Conservation (phyloP, 1,140 invertebrate species). For the Drosophila pseudoobscura region DNA sequence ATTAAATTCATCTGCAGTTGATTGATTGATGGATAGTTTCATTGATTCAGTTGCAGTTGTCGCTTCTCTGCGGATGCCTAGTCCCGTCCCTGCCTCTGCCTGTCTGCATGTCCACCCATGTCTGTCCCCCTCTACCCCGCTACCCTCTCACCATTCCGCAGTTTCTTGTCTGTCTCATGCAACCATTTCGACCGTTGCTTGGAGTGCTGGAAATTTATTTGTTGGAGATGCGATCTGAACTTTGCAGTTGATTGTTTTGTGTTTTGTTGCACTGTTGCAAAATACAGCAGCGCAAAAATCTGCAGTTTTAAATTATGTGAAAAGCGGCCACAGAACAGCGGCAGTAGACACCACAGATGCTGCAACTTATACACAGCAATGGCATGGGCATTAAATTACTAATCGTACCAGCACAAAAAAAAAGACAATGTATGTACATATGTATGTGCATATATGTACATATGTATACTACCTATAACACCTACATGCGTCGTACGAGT, state of each 20-base stretch:
- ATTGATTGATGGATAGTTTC: constrained; percentile 79
- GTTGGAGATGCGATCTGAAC: constrained; percentile 67
- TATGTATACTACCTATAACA: too few relatives aligned
- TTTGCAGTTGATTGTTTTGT: constrained; percentile 34
- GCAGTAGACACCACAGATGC: constrained; percentile 1
- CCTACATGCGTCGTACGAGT: too few relatives aligned
- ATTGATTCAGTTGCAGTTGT: constrained; percentile 63
- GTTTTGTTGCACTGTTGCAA: constrained; percentile 42
- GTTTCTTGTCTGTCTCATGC: constrained; percentile 7
- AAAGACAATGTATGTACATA: not conserved
- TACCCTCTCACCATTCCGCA: too few relatives aligned
- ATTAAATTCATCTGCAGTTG: constrained; percentile 76
- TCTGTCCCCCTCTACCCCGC: too few relatives aligned
- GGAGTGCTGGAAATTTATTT: constrained; percentile 68
- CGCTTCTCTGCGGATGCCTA: constrained; percentile 18
- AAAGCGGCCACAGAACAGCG: constrained; percentile 36
- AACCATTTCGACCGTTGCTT: constrained; percentile 60
- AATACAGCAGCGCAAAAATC: constrained; percentile 61
- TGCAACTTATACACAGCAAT: not conserved
- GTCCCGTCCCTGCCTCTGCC: constrained; percentile 24
- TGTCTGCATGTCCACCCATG: constrained; percentile 12
- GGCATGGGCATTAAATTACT: too few relatives aligned
- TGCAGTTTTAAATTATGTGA: constrained; percentile 71
- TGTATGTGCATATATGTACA: too few relatives aligned
- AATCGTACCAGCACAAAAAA: not conserved